A percentile compares a stretch with the other conserved stretches of the same genome.
These are phyloP conservation scores for Hyppa rectilinea DNA, from an alignment of 2,888 invertebrate species.

Conservation along the genomic window DNA sequence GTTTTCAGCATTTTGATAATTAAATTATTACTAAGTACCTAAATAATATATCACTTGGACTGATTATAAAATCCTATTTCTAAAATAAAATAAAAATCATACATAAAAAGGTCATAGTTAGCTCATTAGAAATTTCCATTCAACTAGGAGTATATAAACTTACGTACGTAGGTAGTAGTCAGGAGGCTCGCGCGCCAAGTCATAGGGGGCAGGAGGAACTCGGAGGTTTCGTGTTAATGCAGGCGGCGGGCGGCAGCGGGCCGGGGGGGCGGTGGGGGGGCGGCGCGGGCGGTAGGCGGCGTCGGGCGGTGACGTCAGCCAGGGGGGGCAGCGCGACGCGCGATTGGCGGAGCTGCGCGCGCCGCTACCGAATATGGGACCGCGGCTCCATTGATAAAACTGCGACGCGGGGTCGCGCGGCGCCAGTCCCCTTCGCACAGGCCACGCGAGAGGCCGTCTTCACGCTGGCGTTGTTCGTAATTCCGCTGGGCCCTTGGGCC, in stretches of 20 bases:
- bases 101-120: conserved; percentile 12
- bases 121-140: conserved; percentile 26
- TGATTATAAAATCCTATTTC: conserved; percentile 2
- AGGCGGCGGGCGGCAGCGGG: conserved; percentile 67
- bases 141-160: conserved; percentile 20
- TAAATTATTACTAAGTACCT: not conserved
- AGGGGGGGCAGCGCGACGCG: conserved; percentile 82
- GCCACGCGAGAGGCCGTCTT: conserved; percentile 89
- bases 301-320: conserved; percentile 87
- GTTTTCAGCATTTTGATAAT: not conserved
- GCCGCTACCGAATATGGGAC: conserved; percentile 96
- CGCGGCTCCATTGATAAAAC: conserved; percentile 96
- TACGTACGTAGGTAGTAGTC: conserved; percentile 46
- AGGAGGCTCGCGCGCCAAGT: conserved; percentile 61
- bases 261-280: conserved; percentile 80
- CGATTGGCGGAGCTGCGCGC: conserved; percentile 90
- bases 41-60: not conserved
- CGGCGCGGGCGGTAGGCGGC: conserved; percentile 88
- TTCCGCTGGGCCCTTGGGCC: conserved; percentile 90
- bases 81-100: conserved; percentile 1
- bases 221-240: conserved; percentile 76
- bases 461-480: conserved; percentile 91
- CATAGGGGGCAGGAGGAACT: conserved; percentile 65
- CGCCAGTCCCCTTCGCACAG: conserved; percentile 91
- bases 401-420: conserved; percentile 93